Conservation (phyloP, 1,140 invertebrate species). For the Drosophila subpulchrella region DNA sequence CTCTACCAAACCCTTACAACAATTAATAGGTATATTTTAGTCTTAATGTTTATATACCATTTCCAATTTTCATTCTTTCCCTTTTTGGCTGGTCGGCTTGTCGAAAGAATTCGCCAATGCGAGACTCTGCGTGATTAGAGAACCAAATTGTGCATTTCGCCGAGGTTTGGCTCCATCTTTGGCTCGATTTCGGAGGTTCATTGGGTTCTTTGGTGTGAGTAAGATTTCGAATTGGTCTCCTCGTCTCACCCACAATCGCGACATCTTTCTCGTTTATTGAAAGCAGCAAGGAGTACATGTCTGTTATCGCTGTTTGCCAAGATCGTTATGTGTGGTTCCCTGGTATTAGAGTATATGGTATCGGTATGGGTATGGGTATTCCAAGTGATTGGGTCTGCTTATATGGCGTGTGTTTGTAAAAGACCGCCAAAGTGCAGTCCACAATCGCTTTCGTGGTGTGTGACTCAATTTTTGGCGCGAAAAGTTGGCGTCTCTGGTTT, state of each 20-base stretch:
- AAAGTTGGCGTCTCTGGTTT: constrained; percentile 72
- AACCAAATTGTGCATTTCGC: constrained; percentile 75
- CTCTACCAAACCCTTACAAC: neutral
- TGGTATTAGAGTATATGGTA: constrained; percentile 2
- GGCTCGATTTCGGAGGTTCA: neutral
- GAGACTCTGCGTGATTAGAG: constrained; percentile 78
- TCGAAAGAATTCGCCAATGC: constrained; percentile 66
- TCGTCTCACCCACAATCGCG: constrained; percentile 49
- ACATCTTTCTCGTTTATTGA: constrained; percentile 32
- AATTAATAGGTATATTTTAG: neutral
- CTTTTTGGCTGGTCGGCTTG: constrained; percentile 20
- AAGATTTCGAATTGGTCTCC: constrained; percentile 49
- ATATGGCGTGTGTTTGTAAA: constrained; percentile 20
- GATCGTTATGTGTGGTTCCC: constrained; percentile 56
- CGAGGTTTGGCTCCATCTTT: constrained; percentile 27
- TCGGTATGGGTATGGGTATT: constrained; percentile 20
- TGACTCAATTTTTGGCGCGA: constrained; percentile 80
- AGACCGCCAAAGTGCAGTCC: constrained; percentile 60
- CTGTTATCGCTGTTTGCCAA: constrained; percentile 77
- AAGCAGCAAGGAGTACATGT: constrained; percentile 54
- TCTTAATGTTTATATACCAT: neutral
- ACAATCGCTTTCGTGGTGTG: constrained; percentile 45
- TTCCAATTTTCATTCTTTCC: constrained; percentile 8
- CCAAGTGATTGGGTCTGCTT: constrained; percentile 32
- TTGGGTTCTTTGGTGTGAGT: constrained; percentile 13